Evolutionary conservation across 2,113 vertebrate species (phyloP).

Genomic region (Variabilichromis moorii): DNA sequence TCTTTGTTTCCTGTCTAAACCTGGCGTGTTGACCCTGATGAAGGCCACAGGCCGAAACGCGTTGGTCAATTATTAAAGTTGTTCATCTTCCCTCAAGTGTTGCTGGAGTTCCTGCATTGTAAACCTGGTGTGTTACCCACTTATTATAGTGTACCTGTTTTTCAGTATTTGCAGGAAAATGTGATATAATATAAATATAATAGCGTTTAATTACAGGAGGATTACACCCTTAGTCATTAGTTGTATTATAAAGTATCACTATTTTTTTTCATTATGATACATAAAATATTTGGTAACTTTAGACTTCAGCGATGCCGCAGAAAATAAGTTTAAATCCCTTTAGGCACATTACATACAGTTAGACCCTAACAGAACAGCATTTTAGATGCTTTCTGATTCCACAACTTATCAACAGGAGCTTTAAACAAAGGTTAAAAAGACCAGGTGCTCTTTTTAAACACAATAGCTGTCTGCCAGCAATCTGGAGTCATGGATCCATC

Average conservation of each 20-base stretch:
- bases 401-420: not conserved
- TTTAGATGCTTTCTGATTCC: not conserved
- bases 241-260: not conserved
- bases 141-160: not conserved
- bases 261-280: not conserved
- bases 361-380: not conserved
- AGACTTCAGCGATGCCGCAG: accelerated
- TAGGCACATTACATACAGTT: not conserved
- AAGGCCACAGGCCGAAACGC: accelerated
- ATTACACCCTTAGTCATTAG: not conserved
- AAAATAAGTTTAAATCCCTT: not conserved
- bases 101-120: not conserved
- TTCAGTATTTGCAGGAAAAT: not conserved
- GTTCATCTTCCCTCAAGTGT: not conserved
- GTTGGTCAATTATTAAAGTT: not conserved
- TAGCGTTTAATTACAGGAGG: accelerated
- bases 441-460: not conserved
- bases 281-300: not conserved
- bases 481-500: not conserved
- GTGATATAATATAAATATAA: not conserved
- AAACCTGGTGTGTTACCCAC: accelerated
- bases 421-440: not conserved
- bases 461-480: not conserved
- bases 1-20: not conserved
- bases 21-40: not conserved